These are phyloP conservation scores for Plodia interpunctella DNA, from an alignment of 1,140 invertebrate genomes.

Conservation along the genomic window DNA sequence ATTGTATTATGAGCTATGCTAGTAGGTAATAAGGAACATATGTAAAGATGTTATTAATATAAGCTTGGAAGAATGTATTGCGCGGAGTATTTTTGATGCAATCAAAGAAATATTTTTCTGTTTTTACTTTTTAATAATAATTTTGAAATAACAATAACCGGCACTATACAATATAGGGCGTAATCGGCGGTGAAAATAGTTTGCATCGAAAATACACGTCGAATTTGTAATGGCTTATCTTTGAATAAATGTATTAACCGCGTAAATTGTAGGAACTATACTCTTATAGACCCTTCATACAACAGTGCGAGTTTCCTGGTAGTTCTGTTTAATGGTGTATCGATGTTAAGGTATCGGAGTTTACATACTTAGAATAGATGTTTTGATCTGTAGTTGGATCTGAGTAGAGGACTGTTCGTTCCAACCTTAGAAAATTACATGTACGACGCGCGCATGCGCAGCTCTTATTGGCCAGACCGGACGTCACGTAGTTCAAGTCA, in stretches of 20 bases:
- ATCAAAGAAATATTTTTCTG: neutral
- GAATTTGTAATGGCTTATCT: constrained; percentile 2
- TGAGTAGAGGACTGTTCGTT: constrained; percentile 28
- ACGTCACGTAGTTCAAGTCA: neutral
- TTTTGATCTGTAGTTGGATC: constrained; percentile 32
- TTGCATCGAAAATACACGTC: neutral
- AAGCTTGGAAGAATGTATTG: neutral
- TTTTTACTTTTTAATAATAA: neutral
- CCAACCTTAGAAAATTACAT: constrained; percentile 23
- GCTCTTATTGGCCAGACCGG: neutral
- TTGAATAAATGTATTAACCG: constrained; percentile 4
- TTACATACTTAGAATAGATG: constrained; percentile 30
- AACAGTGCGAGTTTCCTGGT: neutral
- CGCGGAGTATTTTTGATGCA: neutral
- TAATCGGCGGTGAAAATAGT: neutral
- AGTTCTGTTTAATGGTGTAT: neutral
- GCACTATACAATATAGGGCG: neutral
- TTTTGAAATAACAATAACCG: neutral
- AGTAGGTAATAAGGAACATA: constrained; percentile 3
- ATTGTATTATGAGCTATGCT: constrained; percentile 4
- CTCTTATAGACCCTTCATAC: constrained; percentile 1
- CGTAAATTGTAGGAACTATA: neutral
- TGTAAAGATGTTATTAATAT: neutral
- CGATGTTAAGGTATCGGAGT: neutral
- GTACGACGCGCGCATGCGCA: constrained; percentile 6